These are phyloP conservation scores for Epirrita christyi DNA, from an alignment of 2,888 invertebrate species.

Conservation along the genomic window DNA sequence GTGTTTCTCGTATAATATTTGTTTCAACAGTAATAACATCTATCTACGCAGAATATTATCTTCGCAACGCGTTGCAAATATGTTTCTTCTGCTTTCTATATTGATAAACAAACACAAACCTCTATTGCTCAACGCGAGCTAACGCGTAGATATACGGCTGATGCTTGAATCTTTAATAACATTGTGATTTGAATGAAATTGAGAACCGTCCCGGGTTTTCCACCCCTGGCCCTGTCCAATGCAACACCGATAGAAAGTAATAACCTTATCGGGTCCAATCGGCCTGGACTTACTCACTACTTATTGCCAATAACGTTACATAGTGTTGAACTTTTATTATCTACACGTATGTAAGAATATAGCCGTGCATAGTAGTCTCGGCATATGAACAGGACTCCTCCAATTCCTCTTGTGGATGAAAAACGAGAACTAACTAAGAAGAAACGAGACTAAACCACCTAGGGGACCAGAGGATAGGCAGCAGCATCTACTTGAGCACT, in stretches of 20 bases:
- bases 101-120: conserved; percentile 11
- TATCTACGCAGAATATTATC: too few relatives aligned
- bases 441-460: too few relatives aligned
- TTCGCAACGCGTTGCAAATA: too few relatives aligned
- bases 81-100: background rate
- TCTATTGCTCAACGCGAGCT: conserved; percentile 17
- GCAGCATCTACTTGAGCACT: too few relatives aligned
- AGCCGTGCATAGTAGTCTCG: too few relatives aligned
- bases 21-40: too few relatives aligned
- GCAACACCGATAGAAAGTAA: conserved; percentile 28
- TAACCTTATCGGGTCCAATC: conserved; percentile 28
- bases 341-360: background rate
- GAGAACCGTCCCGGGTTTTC: conserved; percentile 53
- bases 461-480: too few relatives aligned
- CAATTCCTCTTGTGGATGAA: too few relatives aligned
- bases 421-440: too few relatives aligned
- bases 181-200: conserved; percentile 54
- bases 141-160: conserved; percentile 28
- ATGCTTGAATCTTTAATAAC: conserved; percentile 50
- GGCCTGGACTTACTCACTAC: conserved; percentile 39
- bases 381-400: too few relatives aligned
- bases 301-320: conserved; percentile 35
- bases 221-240: conserved; percentile 45
- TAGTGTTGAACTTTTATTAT: background rate
- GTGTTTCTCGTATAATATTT: too few relatives aligned